phyloP scores from a whole-genome alignment of 2,797 vertebrate species.

The Thaleichthys pacificus region DNA sequence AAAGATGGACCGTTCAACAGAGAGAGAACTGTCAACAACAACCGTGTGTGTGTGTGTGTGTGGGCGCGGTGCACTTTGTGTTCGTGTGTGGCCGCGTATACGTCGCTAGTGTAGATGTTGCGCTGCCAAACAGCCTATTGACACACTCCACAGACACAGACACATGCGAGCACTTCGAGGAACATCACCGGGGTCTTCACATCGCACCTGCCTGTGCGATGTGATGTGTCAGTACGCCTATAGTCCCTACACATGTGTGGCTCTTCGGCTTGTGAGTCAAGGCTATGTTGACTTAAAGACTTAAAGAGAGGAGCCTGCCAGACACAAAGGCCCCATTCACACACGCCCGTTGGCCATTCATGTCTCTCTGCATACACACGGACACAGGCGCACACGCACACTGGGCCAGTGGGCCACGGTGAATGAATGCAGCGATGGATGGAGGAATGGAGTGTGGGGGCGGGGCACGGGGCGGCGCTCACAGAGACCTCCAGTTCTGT shows the following conservation, averaged over 20 bases:
- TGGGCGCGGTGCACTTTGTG: neutral
- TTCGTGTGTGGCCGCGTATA: neutral
- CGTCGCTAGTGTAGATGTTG: conserved; percentile 25
- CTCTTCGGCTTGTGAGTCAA: conserved; percentile 37
- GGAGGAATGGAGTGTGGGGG: conserved; percentile 37
- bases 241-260: conserved; percentile 8
- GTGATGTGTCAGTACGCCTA: conserved; percentile 25
- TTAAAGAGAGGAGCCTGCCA: conserved; percentile 31
- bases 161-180: no score
- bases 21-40: no score
- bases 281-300: conserved; percentile 49
- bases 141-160: no score
- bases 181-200: no score
- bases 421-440: conserved; percentile 50
- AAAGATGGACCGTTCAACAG: conserved; percentile 11
- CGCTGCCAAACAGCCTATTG: no score
- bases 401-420: conserved; percentile 20
- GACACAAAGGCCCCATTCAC: conserved; percentile 65
- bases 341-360: conserved; percentile 49
- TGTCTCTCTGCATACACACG: neutral
- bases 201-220: neutral
- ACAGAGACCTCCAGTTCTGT: conserved; percentile 36
- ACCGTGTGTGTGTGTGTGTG: neutral
- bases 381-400: neutral
- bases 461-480: conserved; percentile 37